A percentile compares a stretch with the other conserved stretches of the same genome.
These are phyloP conservation scores for Suillia variegata DNA, from an alignment of 2,888 invertebrate genomes.

Conservation along the genomic window DNA sequence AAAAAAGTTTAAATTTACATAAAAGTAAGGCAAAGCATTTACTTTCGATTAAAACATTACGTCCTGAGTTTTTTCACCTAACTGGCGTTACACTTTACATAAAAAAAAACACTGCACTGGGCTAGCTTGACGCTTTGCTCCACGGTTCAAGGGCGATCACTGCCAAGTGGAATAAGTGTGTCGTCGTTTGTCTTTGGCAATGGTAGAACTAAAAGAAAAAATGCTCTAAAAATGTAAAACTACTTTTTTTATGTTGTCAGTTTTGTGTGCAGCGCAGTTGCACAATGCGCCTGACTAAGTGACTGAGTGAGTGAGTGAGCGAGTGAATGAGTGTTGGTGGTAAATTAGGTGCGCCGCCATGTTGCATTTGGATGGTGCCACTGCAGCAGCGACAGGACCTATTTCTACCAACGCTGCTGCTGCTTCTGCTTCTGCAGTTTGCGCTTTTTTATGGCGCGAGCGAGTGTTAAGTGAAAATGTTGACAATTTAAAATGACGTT, in stretches of 20 bases:
- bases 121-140: neutral
- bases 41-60: no score
- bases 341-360: conserved; percentile 3
- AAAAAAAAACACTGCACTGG: neutral
- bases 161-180: conserved; percentile 12
- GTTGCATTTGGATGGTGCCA: neutral
- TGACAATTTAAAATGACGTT: conserved; percentile 29
- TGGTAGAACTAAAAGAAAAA: neutral
- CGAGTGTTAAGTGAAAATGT: conserved; percentile 25
- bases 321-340: neutral
- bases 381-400: neutral
- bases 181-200: neutral
- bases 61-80: no score
- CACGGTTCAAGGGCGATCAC: conserved; percentile 23
- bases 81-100: neutral
- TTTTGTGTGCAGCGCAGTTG: neutral
- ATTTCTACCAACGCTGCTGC: neutral
- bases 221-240: neutral
- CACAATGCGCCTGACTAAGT: neutral
- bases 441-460: no score
- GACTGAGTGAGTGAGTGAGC: neutral
- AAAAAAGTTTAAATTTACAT: no score
- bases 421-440: no score
- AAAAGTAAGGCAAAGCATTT: no score
- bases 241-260: neutral